Conservation (phyloP, 2,113 vertebrate genomes). For the Eudyptes chrysolophus region DNA sequence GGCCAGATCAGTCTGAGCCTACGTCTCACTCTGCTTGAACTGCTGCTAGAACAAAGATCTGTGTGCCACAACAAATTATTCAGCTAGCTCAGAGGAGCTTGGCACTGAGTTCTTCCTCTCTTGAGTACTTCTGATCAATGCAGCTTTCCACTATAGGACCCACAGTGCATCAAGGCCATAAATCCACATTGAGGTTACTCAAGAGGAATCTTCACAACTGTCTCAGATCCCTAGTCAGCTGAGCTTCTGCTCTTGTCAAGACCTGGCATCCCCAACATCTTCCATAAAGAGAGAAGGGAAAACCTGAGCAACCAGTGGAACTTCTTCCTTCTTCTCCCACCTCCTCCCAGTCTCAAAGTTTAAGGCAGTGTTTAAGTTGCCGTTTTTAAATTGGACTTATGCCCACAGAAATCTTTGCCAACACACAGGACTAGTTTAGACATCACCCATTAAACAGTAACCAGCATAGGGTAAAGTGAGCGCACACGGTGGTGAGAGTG, state of each 20-base stretch:
- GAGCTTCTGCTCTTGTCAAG: neutral
- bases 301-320: neutral
- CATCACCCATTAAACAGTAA: neutral
- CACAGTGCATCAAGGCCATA: neutral
- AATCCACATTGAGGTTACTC: neutral
- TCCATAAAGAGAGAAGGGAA: neutral
- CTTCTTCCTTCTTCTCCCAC: neutral
- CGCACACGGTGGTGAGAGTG: accelerated
- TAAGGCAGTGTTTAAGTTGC: neutral
- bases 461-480: neutral
- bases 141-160: neutral
- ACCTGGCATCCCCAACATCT: neutral
- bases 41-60: neutral
- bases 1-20: neutral
- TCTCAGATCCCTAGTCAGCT: neutral
- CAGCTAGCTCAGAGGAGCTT: neutral
- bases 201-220: neutral
- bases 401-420: neutral
- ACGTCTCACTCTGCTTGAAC: neutral
- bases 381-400: neutral
- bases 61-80: neutral
- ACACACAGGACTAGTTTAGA: neutral
- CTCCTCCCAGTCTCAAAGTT: neutral
- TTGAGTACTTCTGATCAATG: neutral
- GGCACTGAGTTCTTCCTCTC: neutral